Base-by-base conservation (phyloP, 2,113 vertebrate genomes). In the Nycticryphes semicollaris region DNA sequence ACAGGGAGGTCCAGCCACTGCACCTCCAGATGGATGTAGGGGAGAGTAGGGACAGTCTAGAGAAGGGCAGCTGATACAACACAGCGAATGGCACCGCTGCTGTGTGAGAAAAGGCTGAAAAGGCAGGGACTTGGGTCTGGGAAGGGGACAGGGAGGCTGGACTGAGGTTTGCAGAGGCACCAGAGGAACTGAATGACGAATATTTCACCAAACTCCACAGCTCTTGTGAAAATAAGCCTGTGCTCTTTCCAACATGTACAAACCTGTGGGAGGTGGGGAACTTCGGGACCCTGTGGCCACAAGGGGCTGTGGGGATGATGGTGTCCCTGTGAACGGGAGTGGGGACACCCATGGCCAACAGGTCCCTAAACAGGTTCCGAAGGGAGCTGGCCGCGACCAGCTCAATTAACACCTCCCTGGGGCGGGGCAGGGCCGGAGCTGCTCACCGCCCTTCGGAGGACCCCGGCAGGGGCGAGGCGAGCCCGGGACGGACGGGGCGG, bases 251-350 rank as follows among this genome's bases (percentile, higher is more conserved):
- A 21, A 0, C 0, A 5, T n/a, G 10, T 17, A 25, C 50, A 5
- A 24, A 12, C 13, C 6, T 3, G 3, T 1, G 23, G 53, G 25
- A 31, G 31, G 5, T 9, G 45, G 13, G 15, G 51, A 69, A 11
- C 37, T 5, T 22, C 27, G 7, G 27, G 33, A 5, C 50, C 10
- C 6, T 16, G 24, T 16, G 7, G 12, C 28, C 56, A 10, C 39
- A 11, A 22, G 31, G 14, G 50, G 14, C 4, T 7, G 41, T 1
- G 41, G 21, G 27, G 37, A 24, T 1, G 3, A 24, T 1, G 3
- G 31, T 0, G 18, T 4, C 62, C 5, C 35, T 4, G 31, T 3
- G 77, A 7, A 31, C 5, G 21, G 27, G 7, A 16, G 27, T 0
- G 17, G 35, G 14, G 30, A 28, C 45, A 3, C 28, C 3, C 5